Evolutionary conservation across 2,113 vertebrate genomes (phyloP).

Genomic region (Bostrychus sinensis): DNA sequence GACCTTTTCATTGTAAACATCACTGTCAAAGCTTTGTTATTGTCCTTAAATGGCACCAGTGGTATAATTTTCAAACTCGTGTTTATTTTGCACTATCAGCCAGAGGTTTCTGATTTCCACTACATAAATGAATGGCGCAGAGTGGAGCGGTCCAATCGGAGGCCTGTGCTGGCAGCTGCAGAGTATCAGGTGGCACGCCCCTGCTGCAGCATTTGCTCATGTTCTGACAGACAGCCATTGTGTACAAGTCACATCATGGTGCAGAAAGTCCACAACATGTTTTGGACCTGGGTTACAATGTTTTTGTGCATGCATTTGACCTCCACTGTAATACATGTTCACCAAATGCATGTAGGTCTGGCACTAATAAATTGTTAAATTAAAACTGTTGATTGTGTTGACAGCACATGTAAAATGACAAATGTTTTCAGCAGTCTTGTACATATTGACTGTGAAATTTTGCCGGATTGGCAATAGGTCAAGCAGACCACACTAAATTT

Average conservation of each 20-base stretch:
- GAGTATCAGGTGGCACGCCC: conserved; percentile 59
- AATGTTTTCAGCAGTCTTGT: too few species aligned
- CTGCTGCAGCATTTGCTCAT: conserved; percentile 39
- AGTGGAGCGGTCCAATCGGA: conserved; percentile 45
- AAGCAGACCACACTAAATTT: too few species aligned
- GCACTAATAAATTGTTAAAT: too few species aligned
- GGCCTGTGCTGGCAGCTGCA: conserved; percentile 61
- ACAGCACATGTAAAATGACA: too few species aligned
- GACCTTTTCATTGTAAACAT: conserved; percentile 3
- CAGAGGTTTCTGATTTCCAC: conserved; percentile 21
- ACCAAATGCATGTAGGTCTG: background rate
- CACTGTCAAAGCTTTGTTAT: background rate
- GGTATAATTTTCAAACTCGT: background rate
- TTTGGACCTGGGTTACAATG: conserved; percentile 26
- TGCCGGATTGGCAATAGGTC: too few species aligned
- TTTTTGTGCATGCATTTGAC: background rate
- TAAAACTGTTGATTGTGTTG: too few species aligned
- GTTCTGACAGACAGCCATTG: conserved; percentile 68
- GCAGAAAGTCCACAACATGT: conserved; percentile 23
- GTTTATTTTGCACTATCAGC: conserved; percentile 17
- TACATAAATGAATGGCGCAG: conserved; percentile 5
- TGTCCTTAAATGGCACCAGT: conserved; percentile 1
- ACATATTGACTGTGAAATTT: too few species aligned
- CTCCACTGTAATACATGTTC: background rate
- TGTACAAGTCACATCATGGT: conserved; percentile 40